Evolutionary conservation across 2,888 invertebrate species (phyloP).

Genomic region (Nomada ferruginata): DNA sequence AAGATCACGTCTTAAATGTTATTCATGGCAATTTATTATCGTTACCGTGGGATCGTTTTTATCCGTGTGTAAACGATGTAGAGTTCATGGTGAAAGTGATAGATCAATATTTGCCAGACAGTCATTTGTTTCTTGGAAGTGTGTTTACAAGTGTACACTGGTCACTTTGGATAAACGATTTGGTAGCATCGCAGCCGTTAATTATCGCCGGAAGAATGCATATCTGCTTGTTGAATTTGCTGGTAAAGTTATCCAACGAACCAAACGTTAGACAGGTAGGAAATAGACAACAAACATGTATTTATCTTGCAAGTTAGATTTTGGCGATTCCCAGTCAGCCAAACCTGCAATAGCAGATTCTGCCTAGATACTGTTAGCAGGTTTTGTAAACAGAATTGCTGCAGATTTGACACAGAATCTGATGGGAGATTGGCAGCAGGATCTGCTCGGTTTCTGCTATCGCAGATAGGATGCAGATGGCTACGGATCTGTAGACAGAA

Average conservation of each 20-base stretch:
- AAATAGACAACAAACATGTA: neutral
- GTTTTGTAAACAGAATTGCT: too few species aligned
- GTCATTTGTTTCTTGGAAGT: conserved; percentile 89
- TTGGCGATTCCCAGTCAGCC: too few species aligned
- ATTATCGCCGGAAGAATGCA: conserved; percentile 85
- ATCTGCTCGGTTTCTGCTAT: too few species aligned
- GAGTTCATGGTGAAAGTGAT: conserved; percentile 89
- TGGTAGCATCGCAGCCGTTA: conserved; percentile 83
- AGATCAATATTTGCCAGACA: conserved; percentile 88
- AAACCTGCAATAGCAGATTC: too few species aligned
- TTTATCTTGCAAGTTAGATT: too few species aligned
- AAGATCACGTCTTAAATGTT: conserved; percentile 88
- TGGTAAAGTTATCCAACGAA: conserved; percentile 90
- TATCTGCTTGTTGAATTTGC: conserved; percentile 88
- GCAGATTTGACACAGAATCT: too few species aligned
- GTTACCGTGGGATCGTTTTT: conserved; percentile 90
- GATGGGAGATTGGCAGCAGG: too few species aligned
- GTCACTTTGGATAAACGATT: conserved; percentile 86
- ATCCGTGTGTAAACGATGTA: conserved; percentile 88
- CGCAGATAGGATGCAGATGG: too few species aligned
- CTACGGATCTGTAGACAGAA: too few species aligned
- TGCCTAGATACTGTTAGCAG: too few species aligned
- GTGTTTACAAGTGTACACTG: conserved; percentile 89
- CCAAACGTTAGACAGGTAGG: conserved; percentile 88
- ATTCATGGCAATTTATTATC: conserved; percentile 88